A percentile compares a stretch with the other conserved stretches of the same genome.
phyloP scores from a whole-genome alignment of 2,797 vertebrate species.

The Hypotaenidia philippensis region DNA sequence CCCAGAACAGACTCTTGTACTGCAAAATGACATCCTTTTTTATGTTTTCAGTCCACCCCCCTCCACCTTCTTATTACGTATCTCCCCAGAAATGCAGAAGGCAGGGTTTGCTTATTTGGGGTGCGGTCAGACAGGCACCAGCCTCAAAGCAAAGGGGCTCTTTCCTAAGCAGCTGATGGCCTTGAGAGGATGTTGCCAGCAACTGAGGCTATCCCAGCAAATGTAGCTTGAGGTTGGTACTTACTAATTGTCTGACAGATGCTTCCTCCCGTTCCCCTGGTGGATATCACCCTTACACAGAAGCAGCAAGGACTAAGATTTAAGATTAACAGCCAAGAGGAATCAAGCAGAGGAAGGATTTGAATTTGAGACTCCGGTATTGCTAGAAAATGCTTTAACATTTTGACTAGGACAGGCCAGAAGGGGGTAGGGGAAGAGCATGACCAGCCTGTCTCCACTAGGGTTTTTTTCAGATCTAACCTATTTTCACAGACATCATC shows the following conservation, averaged over 20 bases:
- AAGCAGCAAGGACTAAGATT: not conserved
- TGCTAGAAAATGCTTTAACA: not conserved
- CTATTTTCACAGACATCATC: slow-evolving; percentile 1
- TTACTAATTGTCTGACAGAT: not conserved
- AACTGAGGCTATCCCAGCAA: not conserved
- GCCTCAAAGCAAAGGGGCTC: not conserved
- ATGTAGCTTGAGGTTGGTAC: not conserved
- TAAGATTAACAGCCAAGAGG: not conserved
- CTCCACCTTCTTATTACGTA: not conserved
- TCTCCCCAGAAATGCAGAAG: not conserved
- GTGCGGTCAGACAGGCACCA: not conserved
- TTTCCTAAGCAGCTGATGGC: not conserved
- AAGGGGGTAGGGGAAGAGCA: not conserved
- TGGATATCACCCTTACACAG: not conserved
- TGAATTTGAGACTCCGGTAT: not conserved
- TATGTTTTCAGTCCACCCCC: not conserved
- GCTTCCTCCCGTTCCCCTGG: not conserved
- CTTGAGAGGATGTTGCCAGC: not conserved
- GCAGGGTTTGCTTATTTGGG: not conserved
- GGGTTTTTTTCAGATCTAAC: not conserved
- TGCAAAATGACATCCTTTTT: not conserved
- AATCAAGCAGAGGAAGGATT: not conserved
- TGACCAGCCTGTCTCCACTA: not conserved
- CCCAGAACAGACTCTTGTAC: not conserved
- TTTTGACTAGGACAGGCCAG: not conserved